Percentiles rank a stretch among this genome's conserved stretches.
Evolutionary conservation across 2,888 invertebrate genomes (phyloP).

Genomic region (Dorcus hopei): DNA sequence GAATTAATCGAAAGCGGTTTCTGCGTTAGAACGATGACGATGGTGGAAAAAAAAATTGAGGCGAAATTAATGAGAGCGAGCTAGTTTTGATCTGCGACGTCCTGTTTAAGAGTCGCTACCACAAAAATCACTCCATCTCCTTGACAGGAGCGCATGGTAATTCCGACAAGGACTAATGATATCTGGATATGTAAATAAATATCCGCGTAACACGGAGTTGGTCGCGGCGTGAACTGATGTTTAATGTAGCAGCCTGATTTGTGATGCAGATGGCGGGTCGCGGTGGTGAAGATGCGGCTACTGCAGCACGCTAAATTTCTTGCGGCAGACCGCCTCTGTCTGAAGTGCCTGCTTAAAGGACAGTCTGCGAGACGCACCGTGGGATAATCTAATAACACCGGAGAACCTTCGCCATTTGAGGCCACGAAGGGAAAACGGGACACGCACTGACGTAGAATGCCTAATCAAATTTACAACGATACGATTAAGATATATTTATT

Average conservation of each 20-base stretch:
- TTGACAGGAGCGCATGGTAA: slow-evolving; percentile 33
- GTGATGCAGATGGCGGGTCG: slow-evolving; percentile 34
- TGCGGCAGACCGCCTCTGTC: slow-evolving; percentile 22
- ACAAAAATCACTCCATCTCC: slow-evolving; percentile 27
- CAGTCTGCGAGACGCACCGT: slow-evolving; percentile 1
- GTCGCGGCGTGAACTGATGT: slow-evolving; percentile 42
- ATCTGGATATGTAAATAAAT: slow-evolving; percentile 42
- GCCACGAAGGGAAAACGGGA: too few relatives aligned
- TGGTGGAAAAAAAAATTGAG: too few relatives aligned
- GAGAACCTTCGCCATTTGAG: too few relatives aligned
- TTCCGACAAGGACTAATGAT: slow-evolving; percentile 43
- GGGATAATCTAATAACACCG: slow-evolving; percentile 1
- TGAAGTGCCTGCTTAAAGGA: not conserved
- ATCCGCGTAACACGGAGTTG: slow-evolving; percentile 39
- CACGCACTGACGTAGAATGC: too few relatives aligned
- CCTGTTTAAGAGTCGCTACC: not conserved
- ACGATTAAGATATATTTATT: too few relatives aligned
- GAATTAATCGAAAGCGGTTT: too few relatives aligned
- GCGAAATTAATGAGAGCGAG: too few relatives aligned
- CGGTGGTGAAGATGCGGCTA: slow-evolving; percentile 26
- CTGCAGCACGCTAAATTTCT: slow-evolving; percentile 27
- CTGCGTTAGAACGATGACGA: too few relatives aligned
- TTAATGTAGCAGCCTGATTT: slow-evolving; percentile 43
- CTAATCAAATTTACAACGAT: too few relatives aligned
- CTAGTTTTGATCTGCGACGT: too few relatives aligned